Evolutionary conservation across 2,113 vertebrate species (phyloP).

Genomic region (Osmerus mordax): DNA sequence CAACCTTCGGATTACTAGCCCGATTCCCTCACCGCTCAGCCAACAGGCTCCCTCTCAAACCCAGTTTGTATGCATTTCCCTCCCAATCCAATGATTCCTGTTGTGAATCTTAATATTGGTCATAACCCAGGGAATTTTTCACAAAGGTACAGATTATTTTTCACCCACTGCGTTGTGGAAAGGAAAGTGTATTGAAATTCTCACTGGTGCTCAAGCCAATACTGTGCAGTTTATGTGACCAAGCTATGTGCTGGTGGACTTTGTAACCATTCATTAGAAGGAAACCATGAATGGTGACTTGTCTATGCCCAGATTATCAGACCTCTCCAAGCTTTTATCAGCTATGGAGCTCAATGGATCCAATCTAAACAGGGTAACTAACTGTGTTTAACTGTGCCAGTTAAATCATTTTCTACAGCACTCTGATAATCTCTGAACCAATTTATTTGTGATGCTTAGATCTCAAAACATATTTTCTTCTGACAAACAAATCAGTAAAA

Average conservation of each 20-base stretch:
- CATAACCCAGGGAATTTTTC: constrained; percentile 30
- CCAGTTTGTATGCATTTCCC: constrained; percentile 49
- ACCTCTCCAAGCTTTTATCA: not conserved
- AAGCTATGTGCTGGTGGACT: constrained; percentile 1
- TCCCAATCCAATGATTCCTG: constrained; percentile 33
- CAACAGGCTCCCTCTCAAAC: no score
- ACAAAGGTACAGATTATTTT: constrained; percentile 55
- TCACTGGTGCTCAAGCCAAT: constrained; percentile 11
- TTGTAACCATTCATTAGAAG: constrained; percentile 4
- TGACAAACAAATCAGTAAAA: constrained; percentile 35
- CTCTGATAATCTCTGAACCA: constrained; percentile 36
- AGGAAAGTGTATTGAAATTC: constrained; percentile 10
- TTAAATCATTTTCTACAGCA: constrained; percentile 49
- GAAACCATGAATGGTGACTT: no score
- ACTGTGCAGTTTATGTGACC: constrained; percentile 30
- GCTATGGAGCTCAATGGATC: constrained; percentile 36
- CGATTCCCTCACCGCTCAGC: no score
- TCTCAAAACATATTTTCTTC: constrained; percentile 43
- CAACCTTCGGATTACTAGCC: no score
- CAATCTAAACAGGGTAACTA: constrained; percentile 42
- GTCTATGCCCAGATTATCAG: no score
- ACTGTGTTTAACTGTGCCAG: constrained; percentile 50
- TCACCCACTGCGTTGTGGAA: constrained; percentile 30
- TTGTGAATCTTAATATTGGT: constrained; percentile 39
- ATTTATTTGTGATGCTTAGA: constrained; percentile 30